Conservation (phyloP, 2,113 vertebrate genomes). For the Daphoenositta chrysoptera region DNA sequence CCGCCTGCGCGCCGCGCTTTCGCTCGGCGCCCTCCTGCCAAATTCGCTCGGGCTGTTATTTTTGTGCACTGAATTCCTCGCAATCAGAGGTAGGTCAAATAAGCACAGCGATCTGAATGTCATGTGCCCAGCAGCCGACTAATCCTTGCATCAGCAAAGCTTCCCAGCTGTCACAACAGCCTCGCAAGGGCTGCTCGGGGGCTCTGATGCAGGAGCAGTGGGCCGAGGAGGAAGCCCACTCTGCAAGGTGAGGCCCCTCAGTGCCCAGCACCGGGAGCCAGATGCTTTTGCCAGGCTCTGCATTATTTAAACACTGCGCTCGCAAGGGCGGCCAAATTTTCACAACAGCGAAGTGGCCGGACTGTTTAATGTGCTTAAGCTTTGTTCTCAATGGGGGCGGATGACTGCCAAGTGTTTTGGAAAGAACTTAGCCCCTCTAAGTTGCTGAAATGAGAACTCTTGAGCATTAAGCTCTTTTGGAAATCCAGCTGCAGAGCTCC, state of each 20-base stretch:
- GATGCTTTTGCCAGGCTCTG: background rate
- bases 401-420: background rate
- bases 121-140: slow-evolving; percentile 41
- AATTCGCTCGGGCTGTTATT: slow-evolving; percentile 40
- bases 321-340: background rate
- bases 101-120: slow-evolving; percentile 42
- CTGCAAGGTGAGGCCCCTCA: background rate
- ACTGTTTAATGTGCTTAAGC: background rate
- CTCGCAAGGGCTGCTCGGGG: background rate
- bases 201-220: background rate
- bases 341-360: background rate
- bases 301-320: background rate
- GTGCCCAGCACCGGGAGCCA: background rate
- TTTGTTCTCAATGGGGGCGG: slow-evolving; percentile 24
- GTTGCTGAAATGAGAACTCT: slow-evolving; percentile 32
- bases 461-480: slow-evolving; percentile 7
- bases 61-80: slow-evolving; percentile 28
- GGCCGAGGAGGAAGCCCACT: background rate
- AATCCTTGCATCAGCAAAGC: slow-evolving; percentile 33
- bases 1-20: background rate
- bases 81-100: slow-evolving; percentile 53
- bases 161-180: slow-evolving; percentile 22
- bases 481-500: slow-evolving; percentile 26
- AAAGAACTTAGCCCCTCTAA: slow-evolving; percentile 24
- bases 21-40: background rate